Conservation (phyloP, 2,113 vertebrate species). For the Aldabrachelys gigantea region DNA sequence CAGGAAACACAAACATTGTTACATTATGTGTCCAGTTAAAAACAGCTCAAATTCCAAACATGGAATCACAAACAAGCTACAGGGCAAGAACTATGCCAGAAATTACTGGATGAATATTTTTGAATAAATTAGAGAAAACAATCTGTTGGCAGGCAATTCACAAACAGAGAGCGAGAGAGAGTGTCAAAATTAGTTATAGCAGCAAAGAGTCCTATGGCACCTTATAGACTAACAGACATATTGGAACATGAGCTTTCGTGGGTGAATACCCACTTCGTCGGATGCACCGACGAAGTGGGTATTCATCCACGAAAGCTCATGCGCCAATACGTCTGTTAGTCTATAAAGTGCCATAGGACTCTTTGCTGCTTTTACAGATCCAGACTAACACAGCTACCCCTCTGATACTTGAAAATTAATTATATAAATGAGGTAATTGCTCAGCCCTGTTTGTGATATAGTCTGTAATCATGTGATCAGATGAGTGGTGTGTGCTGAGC, state of each 20-base stretch:
- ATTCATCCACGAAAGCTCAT: too few relatives aligned
- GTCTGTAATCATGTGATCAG: neutral
- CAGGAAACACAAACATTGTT: slow-evolving; percentile 24
- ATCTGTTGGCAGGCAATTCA: slow-evolving; percentile 9
- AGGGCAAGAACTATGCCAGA: neutral
- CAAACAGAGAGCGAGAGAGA: neutral
- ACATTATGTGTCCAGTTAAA: slow-evolving; percentile 11
- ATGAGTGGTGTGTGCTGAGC: neutral
- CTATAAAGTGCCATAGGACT: too few relatives aligned
- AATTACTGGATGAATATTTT: slow-evolving; percentile 2
- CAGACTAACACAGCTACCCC: too few relatives aligned
- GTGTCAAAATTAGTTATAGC: neutral
- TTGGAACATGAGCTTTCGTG: too few relatives aligned
- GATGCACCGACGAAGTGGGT: too few relatives aligned
- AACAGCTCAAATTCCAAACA: slow-evolving; percentile 1
- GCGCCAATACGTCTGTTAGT: too few relatives aligned
- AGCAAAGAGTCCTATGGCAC: too few relatives aligned
- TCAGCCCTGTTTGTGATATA: neutral
- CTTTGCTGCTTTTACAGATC: too few relatives aligned
- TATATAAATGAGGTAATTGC: neutral
- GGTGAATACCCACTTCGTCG: too few relatives aligned
- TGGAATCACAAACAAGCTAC: neutral
- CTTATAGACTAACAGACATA: too few relatives aligned
- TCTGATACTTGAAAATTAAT: neutral
- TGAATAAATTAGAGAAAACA: slow-evolving; percentile 17